Evolutionary conservation across 2,797 vertebrate genomes (phyloP), one percentile per base, ranked within the genome.

Genomic region (Alosa sapidissima): DNA sequence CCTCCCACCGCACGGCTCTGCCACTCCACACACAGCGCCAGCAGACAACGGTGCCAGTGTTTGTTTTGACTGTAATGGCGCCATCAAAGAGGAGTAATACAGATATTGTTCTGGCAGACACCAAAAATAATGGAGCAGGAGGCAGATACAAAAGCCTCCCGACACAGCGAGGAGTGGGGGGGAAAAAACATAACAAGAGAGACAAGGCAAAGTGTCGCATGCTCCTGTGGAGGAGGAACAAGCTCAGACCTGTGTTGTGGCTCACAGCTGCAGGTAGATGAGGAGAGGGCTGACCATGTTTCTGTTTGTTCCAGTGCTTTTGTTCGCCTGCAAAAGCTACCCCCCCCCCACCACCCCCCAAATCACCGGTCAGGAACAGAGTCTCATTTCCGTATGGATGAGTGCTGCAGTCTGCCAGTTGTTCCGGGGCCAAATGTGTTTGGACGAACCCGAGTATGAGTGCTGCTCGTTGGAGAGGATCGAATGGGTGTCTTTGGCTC

Each of bases 1-100:
- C 86, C 87, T 87, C 84, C 81, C 55, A 60, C 84, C 14, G 52
- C 33, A 48, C 14, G 21, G 47, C 58, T 68, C 90, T 91, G 90
- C 90, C 92, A 87, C 88, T 85, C 19, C 87, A 41, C 41, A 41
- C 41, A 41, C 41, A 41, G 41, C 41, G 41, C 41, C 41, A 41
- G 41, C 28, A 28, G 28, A 28, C 1, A 28, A 28, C 28, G 28
- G 28, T 28, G 28, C 90, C 92, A 92, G 88, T 83, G 87, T 91
- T 90, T 90, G 91, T 89, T 88, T 90, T 88, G 91, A 92, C 87
- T 92, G 90, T 93, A 90, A 83, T 41, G 82, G 85, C 90, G 88
- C 90, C 90, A 91, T 89, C 85, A 82, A 81, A 88, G 83, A 85
- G 85, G 84, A 86, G 84, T 87, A 89, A 89, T 87, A 89, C 87